Conservation (phyloP, 2,888 invertebrate species). For the Dione juno region DNA sequence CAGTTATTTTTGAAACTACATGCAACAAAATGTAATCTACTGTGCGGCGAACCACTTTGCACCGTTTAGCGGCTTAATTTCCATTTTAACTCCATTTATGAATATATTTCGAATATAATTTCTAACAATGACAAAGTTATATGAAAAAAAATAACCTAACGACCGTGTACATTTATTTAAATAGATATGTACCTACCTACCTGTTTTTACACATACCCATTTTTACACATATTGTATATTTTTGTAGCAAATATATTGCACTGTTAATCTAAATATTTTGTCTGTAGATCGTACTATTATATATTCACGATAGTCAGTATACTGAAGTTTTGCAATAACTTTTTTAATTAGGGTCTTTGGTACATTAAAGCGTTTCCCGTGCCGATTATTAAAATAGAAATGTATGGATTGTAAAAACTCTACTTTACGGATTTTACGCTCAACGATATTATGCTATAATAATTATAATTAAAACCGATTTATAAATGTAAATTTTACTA, state of each 20-base stretch:
- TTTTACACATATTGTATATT: constrained; percentile 27
- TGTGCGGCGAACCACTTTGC: constrained; percentile 7
- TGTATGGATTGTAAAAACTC: not conserved
- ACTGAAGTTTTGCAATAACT: constrained; percentile 11
- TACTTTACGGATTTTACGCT: not conserved
- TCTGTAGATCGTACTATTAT: constrained; percentile 3
- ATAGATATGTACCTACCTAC: not conserved
- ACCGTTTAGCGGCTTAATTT: constrained; percentile 9
- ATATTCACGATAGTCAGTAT: constrained; percentile 10
- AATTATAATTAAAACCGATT: not conserved
- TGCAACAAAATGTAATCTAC: constrained; percentile 18
- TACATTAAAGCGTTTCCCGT: not conserved
- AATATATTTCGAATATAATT: not conserved
- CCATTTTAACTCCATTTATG: not conserved
- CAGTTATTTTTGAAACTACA: constrained; percentile 4
- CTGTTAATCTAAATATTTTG: constrained; percentile 29
- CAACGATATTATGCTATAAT: not conserved
- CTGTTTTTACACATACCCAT: constrained; percentile 17
- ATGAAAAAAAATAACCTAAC: not conserved
- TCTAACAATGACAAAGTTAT: not conserved
- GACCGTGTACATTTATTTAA: not conserved
- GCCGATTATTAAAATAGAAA: not conserved
- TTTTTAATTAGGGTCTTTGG: constrained; percentile 11
- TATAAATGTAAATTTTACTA: no score
- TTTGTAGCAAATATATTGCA: constrained; percentile 21